A percentile compares a stretch with the other conserved stretches of the same genome.
Evolutionary conservation across 2,888 invertebrate genomes (phyloP).

Genomic region (Abrostola triplasia): DNA sequence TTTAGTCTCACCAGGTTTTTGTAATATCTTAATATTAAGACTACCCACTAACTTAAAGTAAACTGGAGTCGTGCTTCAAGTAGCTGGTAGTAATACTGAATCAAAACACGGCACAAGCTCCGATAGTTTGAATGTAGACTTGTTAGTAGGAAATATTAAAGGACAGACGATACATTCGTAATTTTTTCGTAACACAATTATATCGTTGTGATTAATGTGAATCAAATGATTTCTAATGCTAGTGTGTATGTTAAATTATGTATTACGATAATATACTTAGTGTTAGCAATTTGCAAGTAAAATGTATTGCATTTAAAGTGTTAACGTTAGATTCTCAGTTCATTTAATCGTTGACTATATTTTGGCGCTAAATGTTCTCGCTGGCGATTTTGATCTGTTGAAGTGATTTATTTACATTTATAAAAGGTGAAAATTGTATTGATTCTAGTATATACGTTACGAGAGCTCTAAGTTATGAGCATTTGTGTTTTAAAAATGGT

Average conservation of each 20-base stretch:
- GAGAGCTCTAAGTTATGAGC: conserved; percentile 13
- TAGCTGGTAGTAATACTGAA: conserved; percentile 19
- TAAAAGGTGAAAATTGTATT: conserved; percentile 10
- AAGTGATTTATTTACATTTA: conserved; percentile 39
- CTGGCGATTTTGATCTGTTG: conserved; percentile 53
- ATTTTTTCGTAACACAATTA: conserved; percentile 52
- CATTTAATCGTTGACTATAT: conserved; percentile 49
- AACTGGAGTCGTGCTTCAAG: conserved; percentile 11
- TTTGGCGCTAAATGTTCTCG: conserved; percentile 56
- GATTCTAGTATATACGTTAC: conserved; percentile 3
- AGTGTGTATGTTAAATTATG: conserved; percentile 74
- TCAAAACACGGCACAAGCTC: conserved; percentile 26
- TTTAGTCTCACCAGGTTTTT: conserved; percentile 18
- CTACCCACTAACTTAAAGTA: background rate
- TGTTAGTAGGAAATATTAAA: conserved; percentile 41
- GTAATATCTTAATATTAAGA: background rate
- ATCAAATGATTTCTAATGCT: conserved; percentile 72
- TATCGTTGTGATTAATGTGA: conserved; percentile 78
- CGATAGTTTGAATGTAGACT: conserved; percentile 34
- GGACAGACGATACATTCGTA: conserved; percentile 37
- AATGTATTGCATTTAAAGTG: conserved; percentile 83
- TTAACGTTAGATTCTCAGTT: conserved; percentile 69
- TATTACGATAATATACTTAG: conserved; percentile 75
- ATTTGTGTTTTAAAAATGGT: conserved; percentile 35
- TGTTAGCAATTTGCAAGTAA: conserved; percentile 68